A percentile compares a stretch with the other conserved stretches of the same genome.
phyloP scores from a whole-genome alignment of 1,140 invertebrate species.

The Agrypnia vestita region DNA sequence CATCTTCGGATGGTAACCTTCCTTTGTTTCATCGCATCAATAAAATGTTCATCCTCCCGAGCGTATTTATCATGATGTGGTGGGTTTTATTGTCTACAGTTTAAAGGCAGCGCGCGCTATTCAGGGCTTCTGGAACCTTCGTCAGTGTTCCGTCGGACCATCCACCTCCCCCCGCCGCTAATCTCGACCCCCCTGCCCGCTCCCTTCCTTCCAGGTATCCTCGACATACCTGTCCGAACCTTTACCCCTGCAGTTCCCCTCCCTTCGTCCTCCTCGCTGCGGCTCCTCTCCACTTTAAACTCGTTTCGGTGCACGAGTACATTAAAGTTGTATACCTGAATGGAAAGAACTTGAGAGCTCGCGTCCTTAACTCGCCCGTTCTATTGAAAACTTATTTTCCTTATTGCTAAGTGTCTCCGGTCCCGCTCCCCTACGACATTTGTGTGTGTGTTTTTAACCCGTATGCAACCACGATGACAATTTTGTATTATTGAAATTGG shows the following conservation, averaged over 20 bases:
- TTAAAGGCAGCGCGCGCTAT: slow-evolving; percentile 1
- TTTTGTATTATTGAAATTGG: too few species aligned
- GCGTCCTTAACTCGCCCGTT: too few species aligned
- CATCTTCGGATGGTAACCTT: neutral
- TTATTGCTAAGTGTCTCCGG: too few species aligned
- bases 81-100: slow-evolving; percentile 24
- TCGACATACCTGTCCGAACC: slow-evolving; percentile 13
- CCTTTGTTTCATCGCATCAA: slow-evolving; percentile 4
- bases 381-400: too few species aligned
- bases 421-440: too few species aligned
- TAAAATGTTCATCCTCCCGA: slow-evolving; percentile 1
- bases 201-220: slow-evolving; percentile 17
- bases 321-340: neutral
- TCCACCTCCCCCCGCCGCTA: neutral
- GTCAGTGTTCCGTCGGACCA: neutral
- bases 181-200: neutral
- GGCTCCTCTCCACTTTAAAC: neutral
- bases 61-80: neutral
- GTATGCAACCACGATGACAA: too few species aligned
- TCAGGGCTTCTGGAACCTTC: neutral
- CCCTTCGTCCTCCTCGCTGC: neutral
- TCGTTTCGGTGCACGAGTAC: neutral
- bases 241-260: neutral
- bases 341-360: neutral
- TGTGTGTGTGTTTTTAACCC: too few species aligned